Percentiles rank a stretch among this genome's conserved stretches.
These are phyloP conservation scores for Pangasianodon hypophthalmus DNA, from an alignment of 2,113 vertebrate genomes.

Conservation along the genomic window DNA sequence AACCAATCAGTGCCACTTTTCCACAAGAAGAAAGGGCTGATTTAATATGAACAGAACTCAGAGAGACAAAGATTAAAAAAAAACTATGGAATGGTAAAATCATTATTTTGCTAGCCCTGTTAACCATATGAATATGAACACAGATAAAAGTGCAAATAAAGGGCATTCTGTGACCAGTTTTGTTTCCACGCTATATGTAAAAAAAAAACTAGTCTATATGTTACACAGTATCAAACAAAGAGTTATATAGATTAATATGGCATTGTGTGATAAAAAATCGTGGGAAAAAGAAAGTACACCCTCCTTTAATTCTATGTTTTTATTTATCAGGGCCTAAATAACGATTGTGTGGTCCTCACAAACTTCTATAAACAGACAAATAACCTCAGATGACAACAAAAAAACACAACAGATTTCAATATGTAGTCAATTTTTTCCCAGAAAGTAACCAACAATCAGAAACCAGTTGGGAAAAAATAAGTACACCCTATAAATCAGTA, in stretches of 20 bases:
- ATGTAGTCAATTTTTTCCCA: not conserved
- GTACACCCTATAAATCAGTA: not conserved
- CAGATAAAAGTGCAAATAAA: slow-evolving; percentile 9
- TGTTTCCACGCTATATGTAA: not conserved
- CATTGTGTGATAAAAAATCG: not conserved
- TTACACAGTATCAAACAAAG: not conserved
- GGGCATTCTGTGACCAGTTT: not conserved
- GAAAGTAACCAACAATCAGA: not conserved
- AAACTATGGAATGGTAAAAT: slow-evolving; percentile 16
- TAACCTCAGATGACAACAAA: not conserved
- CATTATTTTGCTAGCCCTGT: slow-evolving; percentile 43
- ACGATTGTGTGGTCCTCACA: not conserved
- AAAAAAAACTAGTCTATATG: not conserved
- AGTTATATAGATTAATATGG: not conserved
- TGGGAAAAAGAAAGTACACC: not conserved
- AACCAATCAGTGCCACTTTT: not conserved
- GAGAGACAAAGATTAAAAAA: not conserved
- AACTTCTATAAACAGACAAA: not conserved
- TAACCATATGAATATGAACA: slow-evolving; percentile 14
- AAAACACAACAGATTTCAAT: not conserved
- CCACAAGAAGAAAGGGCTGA: not conserved
- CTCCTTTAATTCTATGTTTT: not conserved
- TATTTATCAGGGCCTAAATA: not conserved
- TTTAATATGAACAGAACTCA: not conserved
- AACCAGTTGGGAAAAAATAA: not conserved